phyloP scores from a whole-genome alignment of 1,140 invertebrate genomes.

The Cyclargus thomasi region DNA sequence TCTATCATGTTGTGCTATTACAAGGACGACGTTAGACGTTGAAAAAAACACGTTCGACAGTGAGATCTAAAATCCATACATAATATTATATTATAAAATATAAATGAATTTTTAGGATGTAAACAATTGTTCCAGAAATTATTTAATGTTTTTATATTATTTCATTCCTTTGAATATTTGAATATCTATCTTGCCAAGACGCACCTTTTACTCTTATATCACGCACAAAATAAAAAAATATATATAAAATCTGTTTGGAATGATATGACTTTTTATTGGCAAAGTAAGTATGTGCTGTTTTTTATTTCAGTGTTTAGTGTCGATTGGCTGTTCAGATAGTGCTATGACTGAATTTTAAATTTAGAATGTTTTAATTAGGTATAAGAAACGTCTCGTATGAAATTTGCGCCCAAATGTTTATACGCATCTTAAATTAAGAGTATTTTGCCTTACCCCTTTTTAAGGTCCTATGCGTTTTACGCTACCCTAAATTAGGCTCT shows the following conservation, averaged over 20 bases:
- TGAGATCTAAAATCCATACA: no score
- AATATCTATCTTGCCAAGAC: neutral
- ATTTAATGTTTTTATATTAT: neutral
- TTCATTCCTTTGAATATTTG: no score
- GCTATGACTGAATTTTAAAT: constrained; percentile 11
- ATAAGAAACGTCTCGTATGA: neutral
- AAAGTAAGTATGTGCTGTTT: constrained; percentile 10
- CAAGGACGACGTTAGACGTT: no score
- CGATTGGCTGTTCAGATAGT: constrained; percentile 12
- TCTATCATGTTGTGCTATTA: no score
- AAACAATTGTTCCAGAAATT: no score
- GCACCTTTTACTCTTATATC: neutral
- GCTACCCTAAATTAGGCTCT: no score
- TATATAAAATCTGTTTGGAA: neutral
- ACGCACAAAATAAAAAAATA: neutral
- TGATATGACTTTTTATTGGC: constrained; percentile 6
- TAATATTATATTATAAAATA: no score
- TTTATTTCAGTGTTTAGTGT: constrained; percentile 5
- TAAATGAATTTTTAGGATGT: no score
- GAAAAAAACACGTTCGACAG: no score
- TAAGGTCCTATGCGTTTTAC: no score
- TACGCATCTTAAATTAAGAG: no score
- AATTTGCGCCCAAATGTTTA: neutral
- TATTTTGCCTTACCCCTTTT: no score
- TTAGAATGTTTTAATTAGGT: neutral